Evolutionary conservation across 2,113 vertebrate genomes (phyloP).

Genomic region (Oxyruncus cristatus): DNA sequence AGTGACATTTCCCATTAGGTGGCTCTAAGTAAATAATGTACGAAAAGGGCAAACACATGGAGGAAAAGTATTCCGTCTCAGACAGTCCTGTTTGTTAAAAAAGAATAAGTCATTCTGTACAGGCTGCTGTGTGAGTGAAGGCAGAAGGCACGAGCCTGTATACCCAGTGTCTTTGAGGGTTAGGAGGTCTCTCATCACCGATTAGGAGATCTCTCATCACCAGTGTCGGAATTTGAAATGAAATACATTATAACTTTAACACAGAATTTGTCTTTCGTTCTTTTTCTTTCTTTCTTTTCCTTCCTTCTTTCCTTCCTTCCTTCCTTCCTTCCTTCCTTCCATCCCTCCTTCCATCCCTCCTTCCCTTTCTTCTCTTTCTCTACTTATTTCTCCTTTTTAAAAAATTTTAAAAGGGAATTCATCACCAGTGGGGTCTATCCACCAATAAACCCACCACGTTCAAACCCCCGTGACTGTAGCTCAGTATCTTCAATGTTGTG

Average conservation of each 20-base stretch:
- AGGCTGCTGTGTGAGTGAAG: neutral
- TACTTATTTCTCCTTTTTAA: too few relatives aligned
- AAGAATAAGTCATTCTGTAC: neutral
- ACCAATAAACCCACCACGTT: neutral
- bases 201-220: neutral
- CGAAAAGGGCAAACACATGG: conserved; percentile 60
- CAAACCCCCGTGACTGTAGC: neutral
- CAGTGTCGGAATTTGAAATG: neutral
- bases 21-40: conserved; percentile 71
- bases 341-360: accelerated
- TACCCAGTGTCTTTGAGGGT: neutral
- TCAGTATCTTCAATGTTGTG: neutral
- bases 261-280: accelerated
- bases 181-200: neutral
- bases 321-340: accelerated
- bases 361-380: too few relatives aligned
- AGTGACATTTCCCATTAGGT: conserved; percentile 68
- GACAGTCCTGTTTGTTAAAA: conserved; percentile 13
- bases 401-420: neutral
- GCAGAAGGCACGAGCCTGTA: neutral
- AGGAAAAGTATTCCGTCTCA: conserved; percentile 36
- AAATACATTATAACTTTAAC: neutral
- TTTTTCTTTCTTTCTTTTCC: accelerated
- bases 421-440: neutral
- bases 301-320: accelerated